These are phyloP conservation scores for Poecilia velifera DNA, from an alignment of 2,797 vertebrate genomes.

Conservation along the genomic window DNA sequence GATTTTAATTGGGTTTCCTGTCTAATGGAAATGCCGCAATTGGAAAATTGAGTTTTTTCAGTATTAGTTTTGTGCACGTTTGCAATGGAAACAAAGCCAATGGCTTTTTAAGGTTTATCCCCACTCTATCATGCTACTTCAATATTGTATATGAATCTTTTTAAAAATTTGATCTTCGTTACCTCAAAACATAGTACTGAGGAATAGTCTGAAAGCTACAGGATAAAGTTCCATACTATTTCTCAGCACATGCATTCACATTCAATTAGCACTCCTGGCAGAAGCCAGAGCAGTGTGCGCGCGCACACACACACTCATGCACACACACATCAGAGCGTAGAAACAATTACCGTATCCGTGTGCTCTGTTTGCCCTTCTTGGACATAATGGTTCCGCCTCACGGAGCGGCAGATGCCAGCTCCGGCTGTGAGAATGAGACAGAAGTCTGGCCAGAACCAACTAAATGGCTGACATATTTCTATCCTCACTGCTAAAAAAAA, in stretches of 20 bases:
- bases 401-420: slow-evolving; percentile 8
- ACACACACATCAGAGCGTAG: neutral
- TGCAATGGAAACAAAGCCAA: neutral
- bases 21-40: too few species aligned
- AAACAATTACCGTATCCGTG: neutral
- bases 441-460: neutral
- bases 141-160: neutral
- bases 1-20: too few species aligned
- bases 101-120: neutral
- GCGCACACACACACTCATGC: neutral
- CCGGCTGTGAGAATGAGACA: neutral
- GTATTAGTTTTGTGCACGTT: too few species aligned
- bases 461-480: neutral
- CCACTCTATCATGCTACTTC: neutral
- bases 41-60: too few species aligned
- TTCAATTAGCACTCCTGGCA: neutral
- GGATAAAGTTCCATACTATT: neutral
- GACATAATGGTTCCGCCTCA: neutral
- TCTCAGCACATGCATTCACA: slow-evolving; percentile 1
- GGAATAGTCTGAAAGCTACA: neutral
- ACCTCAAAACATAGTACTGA: neutral
- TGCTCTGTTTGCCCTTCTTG: neutral
- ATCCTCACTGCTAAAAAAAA: neutral
- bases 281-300: neutral
- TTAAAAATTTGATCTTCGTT: neutral